Evolutionary conservation across 2,888 invertebrate species (phyloP), one percentile per base, ranked within the genome.

Genomic region (Liopterus haemorrhoidalis): DNA sequence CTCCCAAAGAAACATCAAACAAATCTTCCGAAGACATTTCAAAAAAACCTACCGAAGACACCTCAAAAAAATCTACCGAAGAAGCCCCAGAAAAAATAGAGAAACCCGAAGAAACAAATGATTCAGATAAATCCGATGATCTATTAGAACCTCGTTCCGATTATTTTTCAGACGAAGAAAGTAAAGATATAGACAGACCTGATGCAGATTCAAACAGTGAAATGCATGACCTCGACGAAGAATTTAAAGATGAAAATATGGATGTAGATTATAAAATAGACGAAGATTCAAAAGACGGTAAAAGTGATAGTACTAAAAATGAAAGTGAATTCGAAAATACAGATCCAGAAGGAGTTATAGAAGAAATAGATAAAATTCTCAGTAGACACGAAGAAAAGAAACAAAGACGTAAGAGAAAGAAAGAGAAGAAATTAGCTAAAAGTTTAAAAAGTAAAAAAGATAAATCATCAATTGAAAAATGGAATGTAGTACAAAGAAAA

Each of bases 381-480:
- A 15, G 21, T 20, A 30, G 19, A 27, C n/a, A 5, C 9, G 18
- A 18, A 11, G 9, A 37, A 39, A 30, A 41, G 43, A 15, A 32
- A 19, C 9, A 32, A 31, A 38, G n/a, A 5, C 27, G 41, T 28
- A 21, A 18, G 28, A 22, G 22, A 35, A 18, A 28, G 15, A 42
- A 44, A 48, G 52, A 32, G 33, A 8, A 46, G 18, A 12, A 46
- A 52, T 54, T 51, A 21, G 48, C 56, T 30, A 54, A 60, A 33
- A 40, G 59, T 33, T 52, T 66, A 38, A 16, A 24, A 15, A 31
- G 32, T 27, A 42, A 49, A 31, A n/a, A 70, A 28, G 8, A 11
- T 15, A 14, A 25, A 11, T 21, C 1, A 4, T 3, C n/a, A 22
- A 25, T 2, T 2, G 18, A 24, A 16, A 19, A 38, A n/a, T 16